Base-by-base conservation (phyloP, 1,140 invertebrate species). In the Ylistrum balloti region DNA sequence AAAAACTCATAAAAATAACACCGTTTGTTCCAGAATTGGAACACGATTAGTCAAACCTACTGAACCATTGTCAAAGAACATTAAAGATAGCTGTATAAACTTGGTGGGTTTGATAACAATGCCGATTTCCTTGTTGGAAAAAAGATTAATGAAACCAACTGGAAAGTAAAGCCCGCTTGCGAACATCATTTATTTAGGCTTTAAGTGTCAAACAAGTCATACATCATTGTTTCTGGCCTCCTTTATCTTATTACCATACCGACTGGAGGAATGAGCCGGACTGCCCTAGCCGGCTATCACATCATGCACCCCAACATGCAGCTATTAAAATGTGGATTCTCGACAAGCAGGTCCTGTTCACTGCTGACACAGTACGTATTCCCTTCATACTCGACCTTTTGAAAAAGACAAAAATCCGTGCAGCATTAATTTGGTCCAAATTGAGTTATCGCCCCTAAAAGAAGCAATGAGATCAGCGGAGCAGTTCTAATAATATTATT, bases 101-200 rank as follows among this genome's bases (percentile, higher is more conserved):
- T 74, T n/a, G 56, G 13, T 74, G 56, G 56, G 56, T 74, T 74
- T 74, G 56, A 28, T 74, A 2, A 28, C 56, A 9, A n/a, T 74
- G 22, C 9, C 28, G 56, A 74, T 2, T 74, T 74, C 22, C 56
- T n/a, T 74, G 15, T n/a, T 74, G 15, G 11, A 74, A 74, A 74
- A 74, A 74, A 74, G 56, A 74, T 74, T 74, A 74, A 74, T 74
- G 56, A 74, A 74, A 74, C 56, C 56, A 74, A 74, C 56, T 74
- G 56, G 56, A 74, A 74, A 74, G 56, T n/a, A 74, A 74, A 11
- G n/a, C 56, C 22, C 56, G 56, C 56, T 74, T 74, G 56, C 11
- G 56, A 74, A 74, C 56, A 74, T 74, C 56, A 74, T 74, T 74
- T 74, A 74, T 74, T 74, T 74, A 74, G 56, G 56, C 56, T 22